Evolutionary conservation across 1,140 invertebrate species (phyloP), one percentile per base, ranked within the genome.

Genomic region (Xylocopa sonorina): DNA sequence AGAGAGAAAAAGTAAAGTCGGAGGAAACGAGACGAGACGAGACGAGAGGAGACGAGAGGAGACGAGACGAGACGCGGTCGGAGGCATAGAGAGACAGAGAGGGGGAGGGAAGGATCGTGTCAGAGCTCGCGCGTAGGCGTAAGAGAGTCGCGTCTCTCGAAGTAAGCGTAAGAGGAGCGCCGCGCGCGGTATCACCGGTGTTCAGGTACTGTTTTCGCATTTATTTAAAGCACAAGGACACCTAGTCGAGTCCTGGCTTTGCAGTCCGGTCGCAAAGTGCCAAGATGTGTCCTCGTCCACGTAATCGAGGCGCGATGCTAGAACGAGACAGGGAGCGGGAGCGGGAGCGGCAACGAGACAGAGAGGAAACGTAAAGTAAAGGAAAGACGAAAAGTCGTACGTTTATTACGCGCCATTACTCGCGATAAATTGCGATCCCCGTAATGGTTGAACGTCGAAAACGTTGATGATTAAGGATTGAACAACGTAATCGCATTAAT

Each of bases 151-250:
- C 68, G 58, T 77, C 66, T 77, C 57, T 38, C 57, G 38, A 64
- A n/a, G 58, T 9, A 62, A 41, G 16, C 48, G 69, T 27, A 57
- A 71, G 67, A 55, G 29, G 27, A 18, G 27, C 32, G 51, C 10
- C 7, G 74, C 29, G 74, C 29, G 48, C 32, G 50, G 67, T 38
- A 69, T 53, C 67, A 34, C 53, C 67, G 34, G 18, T 64, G 79
- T 66, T 71, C 78, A 87, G 80, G 79, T 82, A 84, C 75, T 88
- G 85, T 91, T 91, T 90, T 91, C 88, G 87, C 89, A 90, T 91
- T 91, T 91, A 92, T 91, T 91, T 92, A 90, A 92, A 88, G 88
- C 89, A 85, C 91, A 92, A 92, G 91, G 90, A 92, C 90, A 92
- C 80, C 89, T 91, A 90, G 90, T 91, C 87, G 84, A 88, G 88